Percentiles rank a stretch among this genome's conserved stretches.
phyloP scores from a whole-genome alignment of 2,797 vertebrate species.

The Novumbra hubbsi region DNA sequence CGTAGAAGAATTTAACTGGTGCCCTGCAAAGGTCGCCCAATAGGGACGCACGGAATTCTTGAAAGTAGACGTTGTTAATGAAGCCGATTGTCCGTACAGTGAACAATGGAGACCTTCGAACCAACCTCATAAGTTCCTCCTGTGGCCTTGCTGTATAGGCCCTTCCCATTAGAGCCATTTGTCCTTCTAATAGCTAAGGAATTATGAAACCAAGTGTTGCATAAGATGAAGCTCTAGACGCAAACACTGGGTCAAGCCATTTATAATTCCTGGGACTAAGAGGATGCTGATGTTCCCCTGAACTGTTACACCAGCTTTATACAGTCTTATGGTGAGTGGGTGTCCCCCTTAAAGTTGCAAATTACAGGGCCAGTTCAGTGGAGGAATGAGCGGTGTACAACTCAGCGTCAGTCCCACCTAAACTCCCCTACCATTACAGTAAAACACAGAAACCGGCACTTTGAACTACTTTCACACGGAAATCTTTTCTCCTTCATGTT shows the following conservation, averaged over 20 bases:
- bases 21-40: no score
- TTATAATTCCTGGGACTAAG: not conserved
- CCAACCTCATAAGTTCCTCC: no score
- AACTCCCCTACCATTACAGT: not conserved
- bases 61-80: no score
- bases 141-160: no score
- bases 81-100: no score
- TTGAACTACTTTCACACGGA: constrained; percentile 23
- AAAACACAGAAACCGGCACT: constrained; percentile 13
- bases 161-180: no score
- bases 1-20: no score
- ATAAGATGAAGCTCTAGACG: not conserved
- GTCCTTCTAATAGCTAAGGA: no score
- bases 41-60: no score
- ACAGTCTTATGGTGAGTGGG: not conserved
- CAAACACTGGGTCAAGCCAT: not conserved
- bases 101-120: no score
- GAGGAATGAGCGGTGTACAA: not conserved
- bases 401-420: not conserved
- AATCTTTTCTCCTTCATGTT: not conserved
- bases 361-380: not conserved
- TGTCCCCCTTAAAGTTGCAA: not conserved
- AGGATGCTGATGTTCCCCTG: not conserved
- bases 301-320: not conserved
- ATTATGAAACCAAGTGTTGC: no score